Percentiles rank a stretch among this genome's conserved stretches.
phyloP scores from a whole-genome alignment of 2,113 vertebrate species.

The Leptocoma aspasia region DNA sequence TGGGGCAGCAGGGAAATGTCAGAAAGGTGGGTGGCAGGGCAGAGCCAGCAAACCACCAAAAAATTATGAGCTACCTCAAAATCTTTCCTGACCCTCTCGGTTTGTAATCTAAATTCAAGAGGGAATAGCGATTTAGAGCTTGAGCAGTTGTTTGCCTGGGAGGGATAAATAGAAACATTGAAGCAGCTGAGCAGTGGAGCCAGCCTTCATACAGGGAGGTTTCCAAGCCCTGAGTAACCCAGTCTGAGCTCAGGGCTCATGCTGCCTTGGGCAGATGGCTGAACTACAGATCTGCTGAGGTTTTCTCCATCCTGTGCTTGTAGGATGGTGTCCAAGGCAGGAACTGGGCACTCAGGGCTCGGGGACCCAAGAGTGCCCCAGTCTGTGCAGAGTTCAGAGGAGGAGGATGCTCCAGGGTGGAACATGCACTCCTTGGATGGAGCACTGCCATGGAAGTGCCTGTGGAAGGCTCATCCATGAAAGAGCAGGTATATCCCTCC shows the following conservation, averaged over 20 bases:
- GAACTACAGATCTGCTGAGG: neutral
- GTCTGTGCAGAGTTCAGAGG: neutral
- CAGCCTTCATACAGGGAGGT: neutral
- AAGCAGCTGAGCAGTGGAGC: neutral
- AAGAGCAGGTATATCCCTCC: neutral
- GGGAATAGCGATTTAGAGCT: accelerated
- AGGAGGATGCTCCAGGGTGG: neutral
- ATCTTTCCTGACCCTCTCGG: neutral
- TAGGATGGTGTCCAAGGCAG: neutral
- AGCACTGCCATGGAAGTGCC: neutral
- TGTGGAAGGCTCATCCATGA: neutral
- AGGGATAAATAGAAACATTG: neutral
- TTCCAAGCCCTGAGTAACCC: neutral
- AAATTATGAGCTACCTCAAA: neutral
- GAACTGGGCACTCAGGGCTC: neutral
- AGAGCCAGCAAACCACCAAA: neutral
- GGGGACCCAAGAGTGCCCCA: neutral
- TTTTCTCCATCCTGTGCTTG: neutral
- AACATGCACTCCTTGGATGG: neutral
- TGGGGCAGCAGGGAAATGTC: neutral
- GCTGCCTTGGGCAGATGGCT: neutral
- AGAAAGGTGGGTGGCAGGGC: neutral
- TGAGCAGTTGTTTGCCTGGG: neutral
- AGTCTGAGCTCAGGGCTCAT: neutral
- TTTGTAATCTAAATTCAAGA: neutral